Evolutionary conservation across 2,888 invertebrate species (phyloP), one percentile per base, ranked within the genome.

Genomic region (Orgyia antiqua): DNA sequence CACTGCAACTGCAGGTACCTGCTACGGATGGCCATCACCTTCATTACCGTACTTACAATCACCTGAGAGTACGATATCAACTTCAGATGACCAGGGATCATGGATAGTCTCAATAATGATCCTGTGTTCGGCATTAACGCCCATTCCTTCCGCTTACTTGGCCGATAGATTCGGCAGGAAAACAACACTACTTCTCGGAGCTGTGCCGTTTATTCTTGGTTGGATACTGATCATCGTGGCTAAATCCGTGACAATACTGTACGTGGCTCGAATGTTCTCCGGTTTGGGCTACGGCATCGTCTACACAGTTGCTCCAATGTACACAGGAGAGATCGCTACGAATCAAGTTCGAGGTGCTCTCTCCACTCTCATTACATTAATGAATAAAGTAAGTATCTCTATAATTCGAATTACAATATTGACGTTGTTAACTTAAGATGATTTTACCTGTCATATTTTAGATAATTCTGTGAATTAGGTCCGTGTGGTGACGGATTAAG

Each of bases 91-190:
- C 38, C 77, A 89, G 55, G 87, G 88, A 45, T 89, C 90, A 51
- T 89, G 89, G 89, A 87, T 90, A 63, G 89, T 89, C 1, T 90
- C 91, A 23, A 87, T 91, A 54, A 90, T 89, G 68, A 86, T 91
- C 41, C 72, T 91, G 26, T 91, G 91, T 45, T 89, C 90, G 1
- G 89, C 90, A 2, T 70, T 90, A 19, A 91, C 91, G 26, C 90
- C 89, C 7, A 64, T 91, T 7, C 71, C 89, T 10, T 88, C 90
- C 4, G 91, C 90, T 6, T 84, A 90, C 56, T 68, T 90, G 36
- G 90, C 90, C 27, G 91, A 92, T 61, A 75, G 82, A 39, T 83
- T 90, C 37, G 92, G 92, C n/a, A 83, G 92, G n/a, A 92, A 92
- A 59, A 87, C 80, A 8, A 88, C 90, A n/a, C 76, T 92, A 1